Conservation (phyloP, 2,888 invertebrate species). For the Ophion obscuratus region DNA sequence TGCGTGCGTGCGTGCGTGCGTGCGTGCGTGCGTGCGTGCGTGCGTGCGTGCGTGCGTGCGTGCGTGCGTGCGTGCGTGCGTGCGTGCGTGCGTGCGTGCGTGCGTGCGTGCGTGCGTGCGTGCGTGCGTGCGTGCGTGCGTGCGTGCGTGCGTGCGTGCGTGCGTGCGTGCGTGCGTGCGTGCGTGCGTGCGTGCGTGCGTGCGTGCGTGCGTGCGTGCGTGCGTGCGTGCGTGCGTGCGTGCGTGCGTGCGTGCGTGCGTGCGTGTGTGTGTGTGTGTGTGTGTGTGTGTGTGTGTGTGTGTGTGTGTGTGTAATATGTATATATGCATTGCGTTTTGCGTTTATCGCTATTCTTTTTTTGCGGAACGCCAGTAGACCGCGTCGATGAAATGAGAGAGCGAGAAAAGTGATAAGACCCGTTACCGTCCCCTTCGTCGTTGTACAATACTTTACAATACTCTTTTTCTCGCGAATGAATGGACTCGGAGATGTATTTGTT, state of each 20-base stretch:
- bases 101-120: background rate
- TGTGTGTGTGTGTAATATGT: too few species aligned
- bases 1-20: too few species aligned
- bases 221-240: background rate
- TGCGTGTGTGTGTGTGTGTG: too few species aligned
- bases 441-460: conserved; percentile 27
- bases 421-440: conserved; percentile 14
- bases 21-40: too few species aligned
- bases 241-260: too few species aligned
- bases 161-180: background rate
- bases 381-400: conserved; percentile 50
- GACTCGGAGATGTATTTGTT: conserved; percentile 73
- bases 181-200: background rate
- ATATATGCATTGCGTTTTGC: background rate
- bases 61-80: background rate
- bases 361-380: background rate
- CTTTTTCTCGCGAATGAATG: conserved; percentile 71
- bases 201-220: too few species aligned
- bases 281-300: too few species aligned
- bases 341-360: conserved; percentile 26
- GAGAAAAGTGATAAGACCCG: conserved; percentile 61
- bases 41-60: background rate
- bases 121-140: background rate
- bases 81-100: too few species aligned
- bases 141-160: background rate